Conservation (phyloP, 2,888 invertebrate genomes). For the Chesias legatella region DNA sequence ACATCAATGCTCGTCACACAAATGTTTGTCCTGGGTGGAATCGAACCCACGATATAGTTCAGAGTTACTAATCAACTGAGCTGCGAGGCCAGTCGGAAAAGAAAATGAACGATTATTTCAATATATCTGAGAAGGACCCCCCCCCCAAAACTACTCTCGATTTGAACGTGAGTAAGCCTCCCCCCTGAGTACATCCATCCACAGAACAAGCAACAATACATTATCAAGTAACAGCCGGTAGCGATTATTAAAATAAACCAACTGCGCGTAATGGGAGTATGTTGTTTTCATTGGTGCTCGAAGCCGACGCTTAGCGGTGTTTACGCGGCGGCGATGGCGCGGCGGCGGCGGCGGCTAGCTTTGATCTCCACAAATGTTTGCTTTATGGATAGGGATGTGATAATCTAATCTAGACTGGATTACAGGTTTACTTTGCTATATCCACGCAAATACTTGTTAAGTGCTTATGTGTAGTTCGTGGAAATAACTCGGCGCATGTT, state of each 20-base stretch:
- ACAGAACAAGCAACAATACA: neutral
- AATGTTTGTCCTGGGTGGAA: no score
- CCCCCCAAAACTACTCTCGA: no score
- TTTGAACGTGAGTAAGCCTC: no score
- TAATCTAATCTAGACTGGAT: conserved; percentile 7
- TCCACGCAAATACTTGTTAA: neutral
- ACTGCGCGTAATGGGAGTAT: conserved; percentile 19
- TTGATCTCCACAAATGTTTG: conserved; percentile 23
- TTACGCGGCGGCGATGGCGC: conserved; percentile 27
- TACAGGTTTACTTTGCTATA: conserved; percentile 2
- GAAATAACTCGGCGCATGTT: no score
- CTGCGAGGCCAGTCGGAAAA: no score
- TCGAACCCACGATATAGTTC: no score
- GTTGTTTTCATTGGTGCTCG: conserved; percentile 22
- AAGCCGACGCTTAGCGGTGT: conserved; percentile 18
- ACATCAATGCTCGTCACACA: no score
- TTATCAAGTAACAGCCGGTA: conserved; percentile 6
- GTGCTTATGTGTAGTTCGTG: no score
- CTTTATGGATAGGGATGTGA: conserved; percentile 15
- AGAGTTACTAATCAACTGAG: no score
- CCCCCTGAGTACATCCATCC: conserved; percentile 6
- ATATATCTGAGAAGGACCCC: no score
- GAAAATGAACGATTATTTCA: no score
- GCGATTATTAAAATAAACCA: conserved; percentile 31
- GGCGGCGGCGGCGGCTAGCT: no score